A percentile compares a stretch with the other conserved stretches of the same genome.
phyloP scores from a whole-genome alignment of 2,888 invertebrate genomes.

The Tiliacea citrago region DNA sequence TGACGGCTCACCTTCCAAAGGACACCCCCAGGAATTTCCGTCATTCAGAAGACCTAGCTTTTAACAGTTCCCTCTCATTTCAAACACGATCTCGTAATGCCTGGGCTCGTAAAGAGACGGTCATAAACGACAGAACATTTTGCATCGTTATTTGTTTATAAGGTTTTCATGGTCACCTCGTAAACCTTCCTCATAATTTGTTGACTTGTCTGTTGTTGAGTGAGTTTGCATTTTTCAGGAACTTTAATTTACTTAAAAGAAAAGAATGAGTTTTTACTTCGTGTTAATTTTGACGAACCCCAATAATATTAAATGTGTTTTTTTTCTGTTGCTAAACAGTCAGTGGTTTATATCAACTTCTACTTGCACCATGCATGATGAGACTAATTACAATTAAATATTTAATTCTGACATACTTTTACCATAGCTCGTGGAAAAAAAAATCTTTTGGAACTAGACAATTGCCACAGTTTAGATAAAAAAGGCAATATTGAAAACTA shows the following conservation, averaged over 20 bases:
- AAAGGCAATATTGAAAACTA: background rate
- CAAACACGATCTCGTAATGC: slow-evolving; percentile 59
- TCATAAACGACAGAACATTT: slow-evolving; percentile 60
- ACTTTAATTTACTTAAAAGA: background rate
- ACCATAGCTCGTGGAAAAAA: no score
- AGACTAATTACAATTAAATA: no score
- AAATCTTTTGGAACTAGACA: no score
- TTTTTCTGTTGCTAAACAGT: no score
- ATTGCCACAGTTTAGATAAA: background rate
- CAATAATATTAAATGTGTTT: no score
- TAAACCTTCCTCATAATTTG: slow-evolving; percentile 55
- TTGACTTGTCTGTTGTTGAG: slow-evolving; percentile 44
- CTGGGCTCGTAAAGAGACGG: slow-evolving; percentile 52
- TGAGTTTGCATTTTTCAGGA: slow-evolving; percentile 16
- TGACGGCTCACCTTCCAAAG: background rate
- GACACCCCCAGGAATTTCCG: slow-evolving; percentile 21
- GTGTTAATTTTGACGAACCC: no score
- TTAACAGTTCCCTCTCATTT: slow-evolving; percentile 44
- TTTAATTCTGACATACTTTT: no score
- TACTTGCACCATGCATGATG: no score
- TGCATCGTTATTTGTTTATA: slow-evolving; percentile 55
- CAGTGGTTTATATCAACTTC: no score
- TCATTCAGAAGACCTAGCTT: slow-evolving; percentile 12
- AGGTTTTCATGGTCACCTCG: slow-evolving; percentile 41
- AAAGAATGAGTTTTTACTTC: background rate